These are phyloP conservation scores for Dicaeum eximium DNA, from an alignment of 2,113 vertebrate genomes.

Conservation along the genomic window DNA sequence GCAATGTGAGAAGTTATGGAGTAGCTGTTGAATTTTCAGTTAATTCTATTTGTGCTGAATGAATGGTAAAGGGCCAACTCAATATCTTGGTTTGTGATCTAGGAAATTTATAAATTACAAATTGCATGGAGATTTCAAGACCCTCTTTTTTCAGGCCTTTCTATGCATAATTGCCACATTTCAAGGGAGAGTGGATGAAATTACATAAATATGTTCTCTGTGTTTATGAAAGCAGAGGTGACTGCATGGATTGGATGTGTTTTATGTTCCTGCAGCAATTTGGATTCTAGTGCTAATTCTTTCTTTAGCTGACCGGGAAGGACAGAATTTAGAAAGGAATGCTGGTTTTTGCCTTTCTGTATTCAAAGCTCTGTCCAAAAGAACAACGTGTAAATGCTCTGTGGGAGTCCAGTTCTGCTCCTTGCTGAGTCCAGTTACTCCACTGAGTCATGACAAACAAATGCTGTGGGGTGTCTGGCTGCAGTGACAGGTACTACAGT, in stretches of 20 bases:
- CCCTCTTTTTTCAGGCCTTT: not conserved
- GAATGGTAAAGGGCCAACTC: not conserved
- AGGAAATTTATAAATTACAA: not conserved
- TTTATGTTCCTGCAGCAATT: not conserved
- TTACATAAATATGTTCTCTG: not conserved
- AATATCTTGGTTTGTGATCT: not conserved
- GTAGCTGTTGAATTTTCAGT: constrained; percentile 27
- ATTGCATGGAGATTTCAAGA: not conserved
- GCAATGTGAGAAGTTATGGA: not conserved
- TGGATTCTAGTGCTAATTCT: not conserved
- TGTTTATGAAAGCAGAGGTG: not conserved
- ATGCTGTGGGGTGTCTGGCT: not conserved
- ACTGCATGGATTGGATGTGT: not conserved
- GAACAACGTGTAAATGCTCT: rapidly evolving
- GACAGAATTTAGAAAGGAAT: not conserved
- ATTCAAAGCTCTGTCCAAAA: not conserved
- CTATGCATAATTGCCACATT: not conserved
- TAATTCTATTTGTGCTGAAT: not conserved
- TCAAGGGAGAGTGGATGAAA: not conserved
- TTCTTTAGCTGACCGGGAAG: not conserved
- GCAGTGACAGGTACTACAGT: not conserved
- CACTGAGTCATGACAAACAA: not conserved
- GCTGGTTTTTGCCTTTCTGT: not conserved
- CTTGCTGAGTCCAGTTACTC: not conserved
- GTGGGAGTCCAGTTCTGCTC: not conserved